Conservation (phyloP, 2,797 vertebrate genomes). For the Pantherophis alleghaniensis region DNA sequence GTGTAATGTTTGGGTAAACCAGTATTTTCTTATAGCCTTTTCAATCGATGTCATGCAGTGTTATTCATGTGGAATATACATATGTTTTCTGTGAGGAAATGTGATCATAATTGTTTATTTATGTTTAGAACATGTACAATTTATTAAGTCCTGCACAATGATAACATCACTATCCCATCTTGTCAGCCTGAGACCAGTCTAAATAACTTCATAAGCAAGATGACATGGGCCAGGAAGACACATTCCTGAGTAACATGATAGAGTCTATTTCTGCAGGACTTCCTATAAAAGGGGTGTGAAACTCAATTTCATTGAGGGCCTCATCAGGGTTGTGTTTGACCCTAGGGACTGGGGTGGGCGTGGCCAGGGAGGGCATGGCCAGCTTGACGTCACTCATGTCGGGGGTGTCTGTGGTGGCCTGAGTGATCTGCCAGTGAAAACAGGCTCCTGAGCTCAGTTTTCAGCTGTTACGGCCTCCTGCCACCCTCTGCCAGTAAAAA, state of each 20-base stretch:
- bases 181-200: not conserved
- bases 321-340: too few relatives aligned
- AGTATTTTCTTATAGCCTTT: not conserved
- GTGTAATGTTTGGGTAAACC: not conserved
- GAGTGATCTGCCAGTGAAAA: too few relatives aligned
- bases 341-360: too few relatives aligned
- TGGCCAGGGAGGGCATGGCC: too few relatives aligned
- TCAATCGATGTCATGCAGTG: not conserved
- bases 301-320: too few relatives aligned
- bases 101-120: not conserved
- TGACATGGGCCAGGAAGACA: not conserved
- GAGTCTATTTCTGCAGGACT: not conserved
- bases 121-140: not conserved
- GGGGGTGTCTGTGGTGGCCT: too few relatives aligned
- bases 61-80: not conserved
- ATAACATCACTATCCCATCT: not conserved
- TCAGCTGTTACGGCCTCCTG: too few relatives aligned
- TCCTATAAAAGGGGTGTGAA: too few relatives aligned
- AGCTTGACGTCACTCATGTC: too few relatives aligned
- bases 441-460: too few relatives aligned
- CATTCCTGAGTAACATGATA: not conserved
- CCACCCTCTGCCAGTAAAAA: too few relatives aligned
- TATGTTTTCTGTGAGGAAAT: not conserved
- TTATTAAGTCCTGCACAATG: not conserved
- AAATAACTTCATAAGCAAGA: not conserved